These are phyloP conservation scores for Tenthredo notha DNA, from an alignment of 2,888 invertebrate species.

Conservation along the genomic window DNA sequence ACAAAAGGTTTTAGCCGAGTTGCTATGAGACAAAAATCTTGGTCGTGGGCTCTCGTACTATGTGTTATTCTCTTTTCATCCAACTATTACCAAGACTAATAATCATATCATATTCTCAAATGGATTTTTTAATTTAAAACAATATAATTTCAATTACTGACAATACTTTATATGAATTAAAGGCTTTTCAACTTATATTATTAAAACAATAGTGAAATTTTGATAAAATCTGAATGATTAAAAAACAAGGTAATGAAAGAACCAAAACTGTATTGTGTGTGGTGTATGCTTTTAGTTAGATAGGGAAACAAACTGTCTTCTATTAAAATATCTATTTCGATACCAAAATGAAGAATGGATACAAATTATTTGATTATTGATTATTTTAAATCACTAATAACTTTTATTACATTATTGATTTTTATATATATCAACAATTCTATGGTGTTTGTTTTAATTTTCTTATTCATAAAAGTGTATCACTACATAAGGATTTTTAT, in stretches of 20 bases:
- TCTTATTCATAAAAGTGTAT: not conserved
- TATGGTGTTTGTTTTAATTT: not conserved
- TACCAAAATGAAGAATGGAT: constrained; percentile 3
- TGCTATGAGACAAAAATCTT: too few relatives aligned
- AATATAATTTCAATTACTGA: constrained; percentile 12
- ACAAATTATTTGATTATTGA: not conserved
- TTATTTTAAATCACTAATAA: not conserved
- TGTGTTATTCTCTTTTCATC: not conserved
- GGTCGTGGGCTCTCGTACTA: too few relatives aligned
- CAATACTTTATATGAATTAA: not conserved
- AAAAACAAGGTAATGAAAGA: not conserved
- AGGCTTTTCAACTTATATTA: not conserved
- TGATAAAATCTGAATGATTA: constrained; percentile 11
- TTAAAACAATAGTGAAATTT: constrained; percentile 25
- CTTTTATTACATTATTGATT: not conserved
- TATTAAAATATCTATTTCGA: not conserved
- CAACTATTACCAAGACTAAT: constrained; percentile 11
- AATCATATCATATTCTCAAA: constrained; percentile 42
- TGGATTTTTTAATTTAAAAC: not conserved
- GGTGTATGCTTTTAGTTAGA: constrained; percentile 23
- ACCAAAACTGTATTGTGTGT: not conserved
- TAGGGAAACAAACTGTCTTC: constrained; percentile 5
- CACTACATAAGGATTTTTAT: not conserved
- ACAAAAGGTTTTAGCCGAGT: too few relatives aligned
- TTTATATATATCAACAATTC: not conserved